phyloP scores from a whole-genome alignment of 1,140 invertebrate species.

The Druon quercuslanigerum region DNA sequence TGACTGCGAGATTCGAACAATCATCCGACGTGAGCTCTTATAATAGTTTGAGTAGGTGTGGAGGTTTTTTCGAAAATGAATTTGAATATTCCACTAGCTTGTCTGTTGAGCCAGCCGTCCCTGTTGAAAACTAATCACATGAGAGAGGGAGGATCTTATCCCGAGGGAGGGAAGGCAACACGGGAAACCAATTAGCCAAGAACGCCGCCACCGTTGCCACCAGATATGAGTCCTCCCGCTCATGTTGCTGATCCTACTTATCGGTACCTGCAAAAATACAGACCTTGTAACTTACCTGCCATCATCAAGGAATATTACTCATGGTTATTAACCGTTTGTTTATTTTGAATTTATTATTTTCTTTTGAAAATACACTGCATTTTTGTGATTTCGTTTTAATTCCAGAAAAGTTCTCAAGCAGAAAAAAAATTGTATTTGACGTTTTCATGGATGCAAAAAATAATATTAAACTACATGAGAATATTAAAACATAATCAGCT shows the following conservation, averaged over 20 bases:
- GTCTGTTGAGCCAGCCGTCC: background rate
- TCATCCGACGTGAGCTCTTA: too few species aligned
- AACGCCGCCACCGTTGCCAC: slow-evolving; percentile 63
- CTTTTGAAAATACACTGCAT: too few species aligned
- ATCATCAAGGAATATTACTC: slow-evolving; percentile 29
- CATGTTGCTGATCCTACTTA: slow-evolving; percentile 51
- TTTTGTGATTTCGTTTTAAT: too few species aligned
- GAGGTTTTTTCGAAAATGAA: background rate
- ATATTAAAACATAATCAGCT: too few species aligned
- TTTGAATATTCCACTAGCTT: background rate
- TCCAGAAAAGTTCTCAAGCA: too few species aligned
- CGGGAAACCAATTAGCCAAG: slow-evolving; percentile 75
- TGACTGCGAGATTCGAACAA: too few species aligned
- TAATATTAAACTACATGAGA: too few species aligned
- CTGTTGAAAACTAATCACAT: slow-evolving; percentile 22
- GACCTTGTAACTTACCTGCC: slow-evolving; percentile 50
- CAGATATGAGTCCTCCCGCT: slow-evolving; percentile 67
- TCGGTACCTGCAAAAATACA: slow-evolving; percentile 55
- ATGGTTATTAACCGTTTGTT: too few species aligned
- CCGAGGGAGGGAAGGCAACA: slow-evolving; percentile 68
- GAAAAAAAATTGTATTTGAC: too few species aligned
- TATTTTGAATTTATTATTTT: too few species aligned
- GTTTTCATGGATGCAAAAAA: too few species aligned
- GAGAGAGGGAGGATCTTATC: slow-evolving; percentile 59
- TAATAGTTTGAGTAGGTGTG: too few species aligned